These are phyloP conservation scores for Atlantisia rogersi DNA, from an alignment of 2,113 vertebrate species.

Conservation along the genomic window DNA sequence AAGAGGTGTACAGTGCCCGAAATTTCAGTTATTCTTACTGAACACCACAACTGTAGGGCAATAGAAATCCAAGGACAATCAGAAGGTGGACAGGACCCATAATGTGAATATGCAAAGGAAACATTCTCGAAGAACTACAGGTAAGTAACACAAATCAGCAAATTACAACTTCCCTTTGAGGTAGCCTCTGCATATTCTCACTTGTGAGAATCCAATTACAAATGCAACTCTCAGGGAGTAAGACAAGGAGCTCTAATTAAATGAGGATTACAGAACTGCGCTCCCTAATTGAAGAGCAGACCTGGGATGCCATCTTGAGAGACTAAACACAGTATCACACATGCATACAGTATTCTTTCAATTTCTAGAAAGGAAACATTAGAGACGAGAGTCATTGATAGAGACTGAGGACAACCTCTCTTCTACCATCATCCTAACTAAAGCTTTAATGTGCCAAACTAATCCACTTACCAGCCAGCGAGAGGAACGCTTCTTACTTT, in stretches of 20 bases:
- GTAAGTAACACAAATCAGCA: constrained; percentile 19
- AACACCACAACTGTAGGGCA: background rate
- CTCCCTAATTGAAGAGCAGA: constrained; percentile 49
- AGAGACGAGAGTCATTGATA: constrained; percentile 18
- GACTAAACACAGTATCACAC: constrained; percentile 23
- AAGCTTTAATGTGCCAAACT: constrained; percentile 44
- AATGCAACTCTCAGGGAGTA: constrained; percentile 28
- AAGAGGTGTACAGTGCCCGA: constrained; percentile 5
- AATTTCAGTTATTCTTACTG: background rate
- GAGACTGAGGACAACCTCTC: constrained; percentile 7
- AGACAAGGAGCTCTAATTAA: constrained; percentile 60
- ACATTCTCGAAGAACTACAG: constrained; percentile 57
- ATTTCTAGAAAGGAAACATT: constrained; percentile 25
- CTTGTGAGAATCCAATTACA: constrained; percentile 64
- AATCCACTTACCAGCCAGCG: constrained; percentile 37
- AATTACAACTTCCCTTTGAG: constrained; percentile 17
- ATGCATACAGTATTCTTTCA: background rate
- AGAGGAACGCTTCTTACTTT: background rate
- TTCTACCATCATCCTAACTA: background rate
- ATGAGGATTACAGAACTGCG: constrained; percentile 46
- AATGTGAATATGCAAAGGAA: constrained; percentile 64
- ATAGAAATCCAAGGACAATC: background rate
- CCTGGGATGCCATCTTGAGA: constrained; percentile 41
- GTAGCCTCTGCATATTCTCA: constrained; percentile 65
- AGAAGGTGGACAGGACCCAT: constrained; percentile 31